Conservation (phyloP, 2,888 invertebrate species). For the Nysson spinosus region DNA sequence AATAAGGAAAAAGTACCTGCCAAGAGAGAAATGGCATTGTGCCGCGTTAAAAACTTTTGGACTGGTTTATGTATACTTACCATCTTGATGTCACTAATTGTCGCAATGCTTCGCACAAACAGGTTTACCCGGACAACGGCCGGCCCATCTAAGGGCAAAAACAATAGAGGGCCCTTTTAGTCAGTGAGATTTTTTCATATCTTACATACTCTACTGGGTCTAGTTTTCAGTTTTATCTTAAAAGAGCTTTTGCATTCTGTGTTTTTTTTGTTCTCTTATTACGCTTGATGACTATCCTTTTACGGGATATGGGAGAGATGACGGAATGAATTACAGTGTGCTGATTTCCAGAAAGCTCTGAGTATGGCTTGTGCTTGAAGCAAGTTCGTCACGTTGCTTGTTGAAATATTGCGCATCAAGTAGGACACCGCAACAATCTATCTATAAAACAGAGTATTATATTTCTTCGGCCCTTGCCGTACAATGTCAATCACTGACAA, state of each 20-base stretch:
- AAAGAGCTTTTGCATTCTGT: not conserved
- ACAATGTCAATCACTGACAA: too few relatives aligned
- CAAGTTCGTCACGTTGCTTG: too few relatives aligned
- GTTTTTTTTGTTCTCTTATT: not conserved
- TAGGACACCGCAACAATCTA: too few relatives aligned
- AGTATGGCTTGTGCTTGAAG: too few relatives aligned
- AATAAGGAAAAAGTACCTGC: conserved; percentile 57
- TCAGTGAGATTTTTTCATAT: conserved; percentile 48
- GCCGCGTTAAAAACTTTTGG: conserved; percentile 50
- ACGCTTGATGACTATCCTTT: conserved; percentile 4
- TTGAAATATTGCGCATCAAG: too few relatives aligned
- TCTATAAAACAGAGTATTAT: too few relatives aligned
- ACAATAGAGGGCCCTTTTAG: conserved; percentile 74
- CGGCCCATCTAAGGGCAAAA: conserved; percentile 89
- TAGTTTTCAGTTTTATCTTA: conserved; percentile 16
- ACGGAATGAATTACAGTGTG: not conserved
- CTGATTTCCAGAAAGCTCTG: too few relatives aligned
- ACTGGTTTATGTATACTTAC: conserved; percentile 84
- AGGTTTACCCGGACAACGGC: conserved; percentile 98
- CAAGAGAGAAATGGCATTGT: conserved; percentile 57
- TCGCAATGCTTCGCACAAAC: conserved; percentile 98
- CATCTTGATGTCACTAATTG: conserved; percentile 99
- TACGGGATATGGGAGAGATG: not conserved
- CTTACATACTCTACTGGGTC: conserved; percentile 56
- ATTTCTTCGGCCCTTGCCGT: too few relatives aligned